Evolutionary conservation across 2,888 invertebrate genomes (phyloP).

Genomic region (Torymus auratus): DNA sequence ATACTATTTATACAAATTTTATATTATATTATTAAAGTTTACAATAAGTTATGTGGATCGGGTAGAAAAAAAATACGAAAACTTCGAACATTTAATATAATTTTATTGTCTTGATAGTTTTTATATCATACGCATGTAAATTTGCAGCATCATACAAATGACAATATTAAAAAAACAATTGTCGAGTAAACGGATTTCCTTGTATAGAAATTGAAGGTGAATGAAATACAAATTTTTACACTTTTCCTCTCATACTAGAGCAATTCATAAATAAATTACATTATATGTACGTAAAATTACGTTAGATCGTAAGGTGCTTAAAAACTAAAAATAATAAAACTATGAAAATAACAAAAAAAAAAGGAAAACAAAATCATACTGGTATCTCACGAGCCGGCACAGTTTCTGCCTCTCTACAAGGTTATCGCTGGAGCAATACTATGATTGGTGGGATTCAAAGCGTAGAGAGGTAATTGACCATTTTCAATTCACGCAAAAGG

Average conservation of each 20-base stretch:
- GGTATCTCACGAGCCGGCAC: conserved; percentile 50
- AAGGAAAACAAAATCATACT: conserved; percentile 53
- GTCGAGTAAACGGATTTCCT: conserved; percentile 55
- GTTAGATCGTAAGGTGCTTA: conserved; percentile 53
- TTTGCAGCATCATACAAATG: conserved; percentile 69
- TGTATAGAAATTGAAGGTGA: conserved; percentile 55
- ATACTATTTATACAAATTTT: no score
- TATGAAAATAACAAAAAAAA: conserved; percentile 59
- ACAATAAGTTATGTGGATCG: no score
- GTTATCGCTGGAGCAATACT: conserved; percentile 44
- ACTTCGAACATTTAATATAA: conserved; percentile 71
- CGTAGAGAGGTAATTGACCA: conserved; percentile 59
- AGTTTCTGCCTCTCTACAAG: conserved; percentile 53
- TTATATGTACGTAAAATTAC: conserved; percentile 56
- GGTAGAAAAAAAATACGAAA: conserved; percentile 12
- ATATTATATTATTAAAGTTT: no score
- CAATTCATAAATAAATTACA: conserved; percentile 64
- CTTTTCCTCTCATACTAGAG: conserved; percentile 50
- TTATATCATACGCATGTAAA: conserved; percentile 65
- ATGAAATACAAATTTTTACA: conserved; percentile 59
- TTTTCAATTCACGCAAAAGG: conserved; percentile 57
- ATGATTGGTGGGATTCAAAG: conserved; percentile 49
- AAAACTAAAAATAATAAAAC: conserved; percentile 57
- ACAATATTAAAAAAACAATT: conserved; percentile 64
- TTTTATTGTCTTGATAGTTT: conserved; percentile 75